Conservation (phyloP, 2,113 vertebrate genomes). For the Numida meleagris region DNA sequence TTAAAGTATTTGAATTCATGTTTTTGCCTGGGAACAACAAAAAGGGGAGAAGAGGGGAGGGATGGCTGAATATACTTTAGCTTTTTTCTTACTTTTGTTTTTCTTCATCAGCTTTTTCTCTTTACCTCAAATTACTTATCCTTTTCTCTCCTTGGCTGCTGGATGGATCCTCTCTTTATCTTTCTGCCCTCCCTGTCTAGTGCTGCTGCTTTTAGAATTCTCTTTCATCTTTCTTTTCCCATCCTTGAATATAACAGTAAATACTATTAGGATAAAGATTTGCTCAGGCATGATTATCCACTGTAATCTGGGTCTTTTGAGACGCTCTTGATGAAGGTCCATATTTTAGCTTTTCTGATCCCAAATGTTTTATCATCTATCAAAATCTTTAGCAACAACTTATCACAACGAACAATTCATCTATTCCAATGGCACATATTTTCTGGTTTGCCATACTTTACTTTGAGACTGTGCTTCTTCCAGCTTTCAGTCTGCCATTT, state of each 20-base stretch:
- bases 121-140: neutral
- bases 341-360: neutral
- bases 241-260: neutral
- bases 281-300: neutral
- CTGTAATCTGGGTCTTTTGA: neutral
- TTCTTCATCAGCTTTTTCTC: neutral
- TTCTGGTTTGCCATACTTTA: neutral
- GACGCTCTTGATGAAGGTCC: neutral
- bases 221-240: neutral
- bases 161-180: neutral
- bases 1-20: neutral
- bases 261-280: neutral
- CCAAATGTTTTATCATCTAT: neutral
- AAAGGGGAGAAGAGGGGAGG: neutral
- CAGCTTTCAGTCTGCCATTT: neutral
- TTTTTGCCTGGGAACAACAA: neutral
- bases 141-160: neutral
- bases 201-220: neutral
- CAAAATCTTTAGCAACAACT: neutral
- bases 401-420: neutral
- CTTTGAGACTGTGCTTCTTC: neutral
- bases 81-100: neutral
- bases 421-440: neutral
- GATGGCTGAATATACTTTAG: neutral
- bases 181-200: neutral